These are phyloP conservation scores for Pogonocherus hispidulus DNA, from an alignment of 2,888 invertebrate species.

Conservation along the genomic window DNA sequence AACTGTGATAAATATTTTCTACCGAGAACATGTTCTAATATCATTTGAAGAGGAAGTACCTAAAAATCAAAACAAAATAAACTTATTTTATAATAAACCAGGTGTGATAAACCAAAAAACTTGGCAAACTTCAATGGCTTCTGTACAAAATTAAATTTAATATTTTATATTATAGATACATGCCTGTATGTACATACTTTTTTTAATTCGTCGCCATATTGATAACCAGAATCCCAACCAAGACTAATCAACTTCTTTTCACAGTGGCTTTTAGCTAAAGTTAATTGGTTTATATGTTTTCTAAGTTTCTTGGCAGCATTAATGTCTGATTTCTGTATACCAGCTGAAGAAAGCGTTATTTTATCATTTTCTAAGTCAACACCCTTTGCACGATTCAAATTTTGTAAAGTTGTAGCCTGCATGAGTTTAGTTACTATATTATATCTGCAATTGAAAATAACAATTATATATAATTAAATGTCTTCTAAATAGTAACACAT, in stretches of 20 bases:
- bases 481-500: constrained; percentile 42
- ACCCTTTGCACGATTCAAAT: constrained; percentile 88
- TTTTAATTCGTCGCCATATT: constrained; percentile 59
- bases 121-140: no score
- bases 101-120: no score
- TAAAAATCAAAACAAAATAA: constrained; percentile 62
- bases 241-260: constrained; percentile 81
- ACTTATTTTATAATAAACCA: not conserved
- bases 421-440: constrained; percentile 93
- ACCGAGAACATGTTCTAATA: constrained; percentile 84
- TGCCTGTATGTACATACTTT: constrained; percentile 40
- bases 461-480: no score
- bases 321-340: constrained; percentile 81
- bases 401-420: constrained; percentile 93
- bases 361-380: constrained; percentile 77
- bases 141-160: no score
- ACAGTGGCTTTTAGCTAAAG: constrained; percentile 85
- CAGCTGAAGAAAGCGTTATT: constrained; percentile 69
- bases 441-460: constrained; percentile 74
- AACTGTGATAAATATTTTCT: constrained; percentile 86
- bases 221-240: constrained; percentile 81
- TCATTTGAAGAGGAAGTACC: constrained; percentile 80
- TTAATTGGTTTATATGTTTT: constrained; percentile 86
- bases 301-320: constrained; percentile 86
- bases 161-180: no score